Percentiles rank a stretch among this genome's conserved stretches.
Evolutionary conservation across 1,140 invertebrate genomes (phyloP).

Genomic region (Panagrolaimus sp.): DNA sequence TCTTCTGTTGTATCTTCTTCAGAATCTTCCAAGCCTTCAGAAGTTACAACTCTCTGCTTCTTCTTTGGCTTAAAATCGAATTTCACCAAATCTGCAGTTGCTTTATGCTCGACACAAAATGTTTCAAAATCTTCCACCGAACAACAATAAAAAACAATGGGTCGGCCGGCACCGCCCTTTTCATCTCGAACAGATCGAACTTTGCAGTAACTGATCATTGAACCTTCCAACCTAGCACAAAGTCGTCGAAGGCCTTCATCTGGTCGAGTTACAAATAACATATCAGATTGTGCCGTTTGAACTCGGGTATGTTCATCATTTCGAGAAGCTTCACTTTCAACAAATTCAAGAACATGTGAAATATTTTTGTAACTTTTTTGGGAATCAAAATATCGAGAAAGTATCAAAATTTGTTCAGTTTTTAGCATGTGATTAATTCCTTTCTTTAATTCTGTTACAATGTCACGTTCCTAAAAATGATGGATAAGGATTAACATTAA

Average conservation of each 20-base stretch:
- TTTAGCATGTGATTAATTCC: constrained; percentile 37
- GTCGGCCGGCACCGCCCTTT: not conserved
- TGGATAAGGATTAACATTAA: not conserved
- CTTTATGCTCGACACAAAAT: constrained; percentile 8
- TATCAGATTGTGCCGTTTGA: constrained; percentile 27
- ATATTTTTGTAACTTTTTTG: constrained; percentile 12
- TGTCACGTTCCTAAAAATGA: constrained; percentile 25
- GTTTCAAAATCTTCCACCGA: constrained; percentile 25
- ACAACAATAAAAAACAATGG: constrained; percentile 38
- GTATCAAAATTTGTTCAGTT: constrained; percentile 37
- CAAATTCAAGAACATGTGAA: constrained; percentile 28
- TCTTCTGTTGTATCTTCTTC: constrained; percentile 22
- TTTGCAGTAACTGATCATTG: constrained; percentile 29
- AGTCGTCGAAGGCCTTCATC: constrained; percentile 32
- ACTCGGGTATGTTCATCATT: constrained; percentile 28
- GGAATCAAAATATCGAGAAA: constrained; percentile 30
- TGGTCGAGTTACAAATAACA: constrained; percentile 32
- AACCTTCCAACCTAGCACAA: constrained; percentile 27
- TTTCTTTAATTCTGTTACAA: constrained; percentile 25
- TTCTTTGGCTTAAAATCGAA: constrained; percentile 17
- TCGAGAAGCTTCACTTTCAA: constrained; percentile 20
- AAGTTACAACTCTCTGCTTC: constrained; percentile 11
- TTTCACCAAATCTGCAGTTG: constrained; percentile 11
- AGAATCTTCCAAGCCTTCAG: not conserved
- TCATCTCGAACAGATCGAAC: constrained; percentile 17